These are phyloP conservation scores for Tipula unca DNA, from an alignment of 2,888 invertebrate genomes.

Conservation along the genomic window DNA sequence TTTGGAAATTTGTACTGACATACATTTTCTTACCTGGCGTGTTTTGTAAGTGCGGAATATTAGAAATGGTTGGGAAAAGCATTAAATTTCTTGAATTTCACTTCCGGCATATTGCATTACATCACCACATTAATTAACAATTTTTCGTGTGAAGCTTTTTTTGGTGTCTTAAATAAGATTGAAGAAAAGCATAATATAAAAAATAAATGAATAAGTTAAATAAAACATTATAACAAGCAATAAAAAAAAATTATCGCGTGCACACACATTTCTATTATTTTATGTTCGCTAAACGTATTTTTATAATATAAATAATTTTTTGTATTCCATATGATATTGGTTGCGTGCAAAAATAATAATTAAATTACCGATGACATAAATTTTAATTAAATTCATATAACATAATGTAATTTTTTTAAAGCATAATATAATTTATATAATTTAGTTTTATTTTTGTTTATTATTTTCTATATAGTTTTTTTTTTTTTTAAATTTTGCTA, in stretches of 20 bases:
- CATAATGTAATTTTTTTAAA: background rate
- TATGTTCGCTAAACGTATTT: background rate
- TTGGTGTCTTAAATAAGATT: background rate
- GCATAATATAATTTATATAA: background rate
- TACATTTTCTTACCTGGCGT: too few relatives aligned
- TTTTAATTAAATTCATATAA: background rate
- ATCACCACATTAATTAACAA: too few relatives aligned
- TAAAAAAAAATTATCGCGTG: background rate
- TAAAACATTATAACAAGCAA: background rate
- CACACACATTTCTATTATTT: background rate
- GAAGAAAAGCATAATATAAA: background rate
- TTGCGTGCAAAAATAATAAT: conserved; percentile 8
- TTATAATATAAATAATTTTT: background rate
- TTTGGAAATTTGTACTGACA: too few relatives aligned
- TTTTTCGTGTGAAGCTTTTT: too few relatives aligned
- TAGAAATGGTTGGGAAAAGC: too few relatives aligned
- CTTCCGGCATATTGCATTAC: too few relatives aligned
- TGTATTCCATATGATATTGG: background rate
- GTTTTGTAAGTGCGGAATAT: too few relatives aligned
- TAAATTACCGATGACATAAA: background rate
- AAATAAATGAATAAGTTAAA: background rate
- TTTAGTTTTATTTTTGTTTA: too few relatives aligned
- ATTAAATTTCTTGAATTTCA: too few relatives aligned
- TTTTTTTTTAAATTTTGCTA: background rate
- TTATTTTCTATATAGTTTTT: background rate